These are phyloP conservation scores for Muscicapa striata DNA, from an alignment of 2,797 vertebrate genomes.

Conservation along the genomic window DNA sequence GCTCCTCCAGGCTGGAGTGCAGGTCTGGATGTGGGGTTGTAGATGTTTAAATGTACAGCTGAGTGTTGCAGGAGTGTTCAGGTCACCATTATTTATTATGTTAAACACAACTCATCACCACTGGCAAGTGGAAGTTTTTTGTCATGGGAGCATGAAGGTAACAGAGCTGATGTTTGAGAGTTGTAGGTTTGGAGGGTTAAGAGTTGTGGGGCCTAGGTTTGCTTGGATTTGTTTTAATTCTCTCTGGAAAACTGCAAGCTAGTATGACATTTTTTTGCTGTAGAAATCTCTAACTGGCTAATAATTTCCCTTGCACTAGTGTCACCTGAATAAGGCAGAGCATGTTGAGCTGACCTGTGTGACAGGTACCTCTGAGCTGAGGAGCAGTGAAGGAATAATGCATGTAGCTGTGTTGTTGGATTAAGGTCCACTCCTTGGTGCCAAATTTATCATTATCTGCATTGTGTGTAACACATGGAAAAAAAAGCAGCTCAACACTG, in stretches of 20 bases:
- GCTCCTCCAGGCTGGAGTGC: neutral
- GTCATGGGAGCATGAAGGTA: fast-evolving
- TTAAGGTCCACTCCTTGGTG: neutral
- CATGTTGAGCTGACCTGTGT: neutral
- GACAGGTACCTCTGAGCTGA: neutral
- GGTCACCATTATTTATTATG: neutral
- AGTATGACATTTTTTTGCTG: neutral
- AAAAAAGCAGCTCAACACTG: neutral
- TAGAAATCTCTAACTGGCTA: neutral
- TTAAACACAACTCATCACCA: neutral
- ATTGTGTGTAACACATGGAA: neutral
- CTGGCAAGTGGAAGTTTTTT: neutral
- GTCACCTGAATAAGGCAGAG: neutral
- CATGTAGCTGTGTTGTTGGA: neutral
- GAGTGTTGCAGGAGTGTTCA: neutral
- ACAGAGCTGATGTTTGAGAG: neutral
- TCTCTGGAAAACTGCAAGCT: neutral
- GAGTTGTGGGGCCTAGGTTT: neutral
- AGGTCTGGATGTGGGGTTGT: neutral
- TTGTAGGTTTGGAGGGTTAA: neutral
- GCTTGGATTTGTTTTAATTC: neutral
- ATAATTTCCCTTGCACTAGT: neutral
- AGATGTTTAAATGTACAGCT: neutral
- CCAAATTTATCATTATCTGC: neutral
- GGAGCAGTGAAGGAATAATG: neutral